Evolutionary conservation across 2,888 invertebrate species (phyloP), one percentile per base, ranked within the genome.

Genomic region (Drosophila anomelani): DNA sequence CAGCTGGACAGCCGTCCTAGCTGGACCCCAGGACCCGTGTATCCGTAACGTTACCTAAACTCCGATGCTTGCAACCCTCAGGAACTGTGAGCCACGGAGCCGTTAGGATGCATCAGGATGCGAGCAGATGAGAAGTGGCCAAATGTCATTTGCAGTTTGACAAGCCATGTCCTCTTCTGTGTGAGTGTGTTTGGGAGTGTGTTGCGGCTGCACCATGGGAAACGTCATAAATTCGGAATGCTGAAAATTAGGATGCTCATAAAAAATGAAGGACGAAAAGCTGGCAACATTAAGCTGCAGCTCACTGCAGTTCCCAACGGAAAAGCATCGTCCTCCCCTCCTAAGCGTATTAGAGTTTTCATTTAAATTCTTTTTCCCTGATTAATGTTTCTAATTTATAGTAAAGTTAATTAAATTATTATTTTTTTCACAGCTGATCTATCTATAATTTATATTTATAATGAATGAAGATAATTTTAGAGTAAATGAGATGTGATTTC

Each of bases 91-190:
- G 10, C 43, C 55, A 29, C 29, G 55, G 55, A 56, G 43, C 41
- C 54, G 43, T 47, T 58, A 15, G 68, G 51, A 60, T 70, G 70
- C 70, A 60, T 71, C 55, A 71, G 66, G 32, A 47, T 44, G 63
- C 23, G 53, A 55, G 51, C 29, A 49, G 61, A 62, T 83, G 84
- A 69, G 78, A 86, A 86, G 84, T 86, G 85, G 77, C 79, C 77
- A 84, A 85, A 88, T 84, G 85, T 86, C 85, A 88, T 88, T 88
- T 79, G 84, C 85, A 86, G 88, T 80, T 73, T 76, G 80, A 88
- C 87, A 75, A 54, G 66, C 49, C 57, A 73, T 64, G 62, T 62
- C 38, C 62, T 36, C 43, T 17, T 38, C 38, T 61, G 34, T 36
- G 51, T 38, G 64, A 41, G 26, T 32, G 26, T 32, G 26, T 34